These are phyloP conservation scores for Ectobius pallidus DNA, from an alignment of 2,888 invertebrate species.

Conservation along the genomic window DNA sequence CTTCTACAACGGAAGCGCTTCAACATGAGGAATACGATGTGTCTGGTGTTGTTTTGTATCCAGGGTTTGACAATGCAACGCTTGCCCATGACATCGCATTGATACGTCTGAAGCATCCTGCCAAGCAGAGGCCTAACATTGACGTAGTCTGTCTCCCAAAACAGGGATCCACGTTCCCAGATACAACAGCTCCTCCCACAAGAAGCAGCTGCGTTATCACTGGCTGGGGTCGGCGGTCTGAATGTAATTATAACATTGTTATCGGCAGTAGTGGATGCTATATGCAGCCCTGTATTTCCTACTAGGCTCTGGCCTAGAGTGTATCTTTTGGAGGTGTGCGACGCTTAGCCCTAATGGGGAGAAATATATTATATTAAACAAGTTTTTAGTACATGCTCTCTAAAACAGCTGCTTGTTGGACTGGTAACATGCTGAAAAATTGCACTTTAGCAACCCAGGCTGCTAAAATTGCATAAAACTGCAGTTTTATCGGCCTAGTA, in stretches of 20 bases:
- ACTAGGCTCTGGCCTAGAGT: no score
- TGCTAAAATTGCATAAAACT: no score
- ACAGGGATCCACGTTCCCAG: slow-evolving; percentile 45
- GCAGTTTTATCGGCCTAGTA: no score
- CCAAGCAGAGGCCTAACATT: slow-evolving; percentile 49
- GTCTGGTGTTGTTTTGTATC: slow-evolving; percentile 49
- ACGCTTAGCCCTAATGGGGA: neutral
- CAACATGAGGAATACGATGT: slow-evolving; percentile 52
- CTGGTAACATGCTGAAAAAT: no score
- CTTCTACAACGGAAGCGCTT: slow-evolving; percentile 51
- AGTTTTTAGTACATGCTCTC: no score
- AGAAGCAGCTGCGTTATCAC: slow-evolving; percentile 52
- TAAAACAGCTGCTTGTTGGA: no score
- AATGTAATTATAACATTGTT: slow-evolving; percentile 48
- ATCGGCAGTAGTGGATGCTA: no score
- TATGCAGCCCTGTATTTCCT: no score
- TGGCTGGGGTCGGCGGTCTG: slow-evolving; percentile 54
- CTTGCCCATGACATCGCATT: slow-evolving; percentile 54
- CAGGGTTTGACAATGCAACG: slow-evolving; percentile 52
- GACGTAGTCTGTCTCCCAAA: slow-evolving; percentile 53
- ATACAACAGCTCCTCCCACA: slow-evolving; percentile 30
- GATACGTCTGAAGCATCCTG: slow-evolving; percentile 48
- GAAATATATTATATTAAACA: no score
- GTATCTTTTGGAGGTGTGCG: no score
- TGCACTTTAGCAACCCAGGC: no score